Base-by-base conservation (phyloP, 2,888 invertebrate species). In the Drosophila mercatorum region DNA sequence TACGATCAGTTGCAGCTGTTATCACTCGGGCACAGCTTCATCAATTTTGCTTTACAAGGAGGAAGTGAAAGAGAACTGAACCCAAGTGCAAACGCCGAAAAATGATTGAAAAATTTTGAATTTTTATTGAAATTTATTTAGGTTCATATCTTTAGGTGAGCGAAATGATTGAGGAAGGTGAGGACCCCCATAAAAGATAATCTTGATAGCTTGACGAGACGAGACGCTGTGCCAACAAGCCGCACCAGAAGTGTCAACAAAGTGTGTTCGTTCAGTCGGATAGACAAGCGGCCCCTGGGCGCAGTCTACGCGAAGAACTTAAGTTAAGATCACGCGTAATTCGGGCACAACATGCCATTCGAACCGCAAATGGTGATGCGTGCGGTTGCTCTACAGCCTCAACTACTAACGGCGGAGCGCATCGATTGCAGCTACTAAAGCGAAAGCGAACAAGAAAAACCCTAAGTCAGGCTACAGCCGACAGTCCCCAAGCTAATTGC, bases 321-420 rank as follows among this genome's bases (percentile, higher is more conserved):
- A 78, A 77, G 87, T 89, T 89, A 88, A 89, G 87, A 90, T 83
- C 72, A 56, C 64, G 28, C 12, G 78, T 72, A 56, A 47, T 47
- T 72, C 56, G 59, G 63, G 61, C 75, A 75, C 72, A 78, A 56
- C 71, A 82, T 83, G 90, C 68, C 90, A 89, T 79, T 90, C 76
- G 81, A 69, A 65, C 64, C 67, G 76, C 78, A 76, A 61, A 68
- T 75, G 61, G 72, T 81, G 75, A 76, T 60, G 75, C 75, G 80
- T 75, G 71, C 74, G 84, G 90, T 90, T 81, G 71, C 73, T 70
- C 75, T 68, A 17, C 72, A 60, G 69, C 46, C 51, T 55, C 41
- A 31, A 41, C 55, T 40, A 41, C 55, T 12, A 14, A 22, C 6
- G 6, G 4, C 55, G 11, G 6, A 55, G 52, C 53, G 40, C 28